Evolutionary conservation across 2,797 vertebrate species (phyloP).

Genomic region (Pipistrellus nathusii): DNA sequence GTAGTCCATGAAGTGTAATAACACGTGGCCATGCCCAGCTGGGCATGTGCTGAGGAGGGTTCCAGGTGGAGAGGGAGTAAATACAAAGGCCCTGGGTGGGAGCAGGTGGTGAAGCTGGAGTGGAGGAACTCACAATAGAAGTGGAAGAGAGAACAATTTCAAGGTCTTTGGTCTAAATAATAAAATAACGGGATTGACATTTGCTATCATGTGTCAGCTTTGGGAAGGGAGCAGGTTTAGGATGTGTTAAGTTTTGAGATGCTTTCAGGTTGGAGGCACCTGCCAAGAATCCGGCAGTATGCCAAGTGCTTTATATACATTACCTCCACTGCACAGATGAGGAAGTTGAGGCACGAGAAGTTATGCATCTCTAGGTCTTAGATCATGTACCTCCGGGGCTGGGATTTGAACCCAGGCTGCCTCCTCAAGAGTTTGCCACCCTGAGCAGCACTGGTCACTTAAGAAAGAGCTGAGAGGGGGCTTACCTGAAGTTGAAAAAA

Average conservation of each 20-base stretch:
- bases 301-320: not conserved
- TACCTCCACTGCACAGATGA: not conserved
- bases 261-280: conserved; percentile 11
- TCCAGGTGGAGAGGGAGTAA: not conserved
- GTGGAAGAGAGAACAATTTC: not conserved
- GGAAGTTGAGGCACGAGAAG: not conserved
- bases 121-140: not conserved
- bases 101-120: not conserved
- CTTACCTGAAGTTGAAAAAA: conserved; percentile 2
- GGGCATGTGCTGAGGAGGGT: not conserved
- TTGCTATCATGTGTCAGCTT: conserved; percentile 33
- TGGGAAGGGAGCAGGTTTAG: not conserved
- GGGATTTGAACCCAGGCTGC: not conserved
- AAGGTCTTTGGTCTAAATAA: not conserved
- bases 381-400: not conserved
- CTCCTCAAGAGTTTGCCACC: not conserved
- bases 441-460: not conserved
- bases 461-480: not conserved
- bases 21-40: not conserved
- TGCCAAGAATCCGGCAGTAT: not conserved
- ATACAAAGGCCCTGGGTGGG: not conserved
- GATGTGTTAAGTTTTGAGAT: conserved; percentile 3
- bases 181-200: conserved; percentile 7
- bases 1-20: not conserved
- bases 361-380: not conserved